Conservation (phyloP, 1,140 invertebrate species). For the Monochamus saltuarius region DNA sequence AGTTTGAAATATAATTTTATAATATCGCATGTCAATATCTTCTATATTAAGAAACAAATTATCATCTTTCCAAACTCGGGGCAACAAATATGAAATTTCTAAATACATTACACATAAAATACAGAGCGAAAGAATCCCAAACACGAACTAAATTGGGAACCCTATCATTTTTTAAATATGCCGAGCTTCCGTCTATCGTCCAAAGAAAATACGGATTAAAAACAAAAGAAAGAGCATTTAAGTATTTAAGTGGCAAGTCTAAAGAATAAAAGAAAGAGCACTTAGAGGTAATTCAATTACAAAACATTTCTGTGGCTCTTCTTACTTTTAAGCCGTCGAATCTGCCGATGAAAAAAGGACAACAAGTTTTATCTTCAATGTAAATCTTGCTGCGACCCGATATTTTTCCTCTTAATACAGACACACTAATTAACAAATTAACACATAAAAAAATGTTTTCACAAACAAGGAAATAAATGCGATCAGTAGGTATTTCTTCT, state of each 20-base stretch:
- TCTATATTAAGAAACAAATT: slow-evolving; percentile 44
- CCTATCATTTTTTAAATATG: slow-evolving; percentile 13
- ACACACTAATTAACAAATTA: no score
- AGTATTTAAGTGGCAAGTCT: slow-evolving; percentile 22
- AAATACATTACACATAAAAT: slow-evolving; percentile 7
- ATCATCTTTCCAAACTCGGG: slow-evolving; percentile 27
- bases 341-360: slow-evolving; percentile 3
- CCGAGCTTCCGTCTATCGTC: slow-evolving; percentile 17
- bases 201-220: slow-evolving; percentile 21
- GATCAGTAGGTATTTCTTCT: slow-evolving; percentile 20
- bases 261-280: slow-evolving; percentile 22
- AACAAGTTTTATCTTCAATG: neutral
- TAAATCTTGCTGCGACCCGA: no score
- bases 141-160: neutral
- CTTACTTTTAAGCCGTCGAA: slow-evolving; percentile 16
- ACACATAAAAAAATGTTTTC: no score
- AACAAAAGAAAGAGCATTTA: slow-evolving; percentile 22
- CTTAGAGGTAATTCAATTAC: slow-evolving; percentile 26
- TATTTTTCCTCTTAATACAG: no score
- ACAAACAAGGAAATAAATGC: slow-evolving; percentile 18
- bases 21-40: slow-evolving; percentile 49
- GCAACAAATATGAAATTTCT: slow-evolving; percentile 20
- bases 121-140: neutral
- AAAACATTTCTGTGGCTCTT: slow-evolving; percentile 22
- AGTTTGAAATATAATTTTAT: slow-evolving; percentile 46